Evolutionary conservation across 30 jellyfish, hydroid and myxozoan genomes (phyloP).

Genomic region (Aurelia aurita): DNA sequence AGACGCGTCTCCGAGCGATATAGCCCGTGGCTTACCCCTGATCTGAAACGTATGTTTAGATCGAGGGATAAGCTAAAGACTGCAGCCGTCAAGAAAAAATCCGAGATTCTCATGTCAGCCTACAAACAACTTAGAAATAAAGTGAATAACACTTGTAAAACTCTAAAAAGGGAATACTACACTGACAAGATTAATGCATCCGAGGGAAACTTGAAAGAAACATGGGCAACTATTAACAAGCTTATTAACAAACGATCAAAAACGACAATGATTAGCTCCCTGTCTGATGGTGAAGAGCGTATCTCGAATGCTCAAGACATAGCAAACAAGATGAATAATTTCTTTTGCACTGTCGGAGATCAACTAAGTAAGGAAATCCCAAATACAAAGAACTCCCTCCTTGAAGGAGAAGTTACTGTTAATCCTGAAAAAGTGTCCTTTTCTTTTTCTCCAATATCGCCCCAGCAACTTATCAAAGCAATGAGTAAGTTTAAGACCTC

Average conservation of each 20-base stretch:
- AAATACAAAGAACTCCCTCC: background rate
- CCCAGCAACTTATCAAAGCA: too few relatives aligned
- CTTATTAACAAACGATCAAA: conserved; percentile 3
- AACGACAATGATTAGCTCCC: conserved; percentile 2
- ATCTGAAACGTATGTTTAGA: background rate
- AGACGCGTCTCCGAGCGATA: too few relatives aligned
- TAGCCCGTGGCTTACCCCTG: background rate
- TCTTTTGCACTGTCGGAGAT: conserved; percentile 4
- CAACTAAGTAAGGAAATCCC: background rate
- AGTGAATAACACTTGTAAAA: background rate
- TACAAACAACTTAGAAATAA: background rate
- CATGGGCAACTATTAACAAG: too few relatives aligned
- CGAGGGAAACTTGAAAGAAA: conserved; percentile 3
- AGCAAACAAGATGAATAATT: conserved; percentile 1
- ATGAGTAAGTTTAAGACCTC: too few relatives aligned
- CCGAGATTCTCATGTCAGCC: background rate
- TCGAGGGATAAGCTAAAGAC: background rate
- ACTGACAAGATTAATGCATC: background rate
- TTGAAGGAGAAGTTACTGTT: background rate
- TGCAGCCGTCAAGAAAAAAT: background rate
- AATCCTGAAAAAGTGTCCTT: conserved; percentile 9
- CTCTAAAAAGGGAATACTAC: background rate
- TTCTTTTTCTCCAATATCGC: too few relatives aligned
- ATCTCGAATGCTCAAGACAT: background rate
- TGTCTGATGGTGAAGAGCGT: background rate